Evolutionary conservation across 2,797 vertebrate genomes (phyloP), one percentile per base, ranked within the genome.

Genomic region (Chelon auratus): DNA sequence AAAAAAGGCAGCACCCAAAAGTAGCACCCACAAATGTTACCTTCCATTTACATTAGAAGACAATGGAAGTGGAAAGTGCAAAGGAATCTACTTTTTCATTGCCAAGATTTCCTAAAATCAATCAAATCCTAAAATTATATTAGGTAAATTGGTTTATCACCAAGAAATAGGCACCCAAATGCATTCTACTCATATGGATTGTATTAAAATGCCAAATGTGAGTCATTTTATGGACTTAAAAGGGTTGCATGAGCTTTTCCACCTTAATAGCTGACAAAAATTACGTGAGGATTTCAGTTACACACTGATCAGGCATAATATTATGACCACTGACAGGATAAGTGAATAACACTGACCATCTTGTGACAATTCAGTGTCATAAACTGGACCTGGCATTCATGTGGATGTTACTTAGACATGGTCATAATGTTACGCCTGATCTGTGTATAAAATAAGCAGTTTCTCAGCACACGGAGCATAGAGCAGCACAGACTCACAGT

Each of bases 401-500:
- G 3, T 26, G 24, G 24, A 26, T 26, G 24, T 26, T 26, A 26
- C 24, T 26, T 26, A 26, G 24, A 26, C 24, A 2, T 26, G 24
- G 24, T 26, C 24, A 26, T 33, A 33, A 33, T 33, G 30, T 33
- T 33, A 33, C 6, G 30, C 30, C 30, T 30, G 30, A 30, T 11
- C 12, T 2, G 48, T 66, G 43, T 14, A 54, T 57, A 63, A 50
- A 15, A 53, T 39, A 20, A 54, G 56, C 47, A 13, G 40, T 15
- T 62, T 56, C 24, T 75, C 45, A 52, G 36, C 56, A 59, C 12
- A 40, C 42, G 62, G n/a, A 59, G 60, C 64, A 17, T 1, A 39
- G 30, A 53, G 78, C 72, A 67, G 64, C 65, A 74, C 74, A 72
- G 78, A 74, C 30, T 33, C 7, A 8, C 59, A 79, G 55, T 55